A percentile compares a stretch with the other conserved stretches of the same genome.
Evolutionary conservation across 2,888 invertebrate genomes (phyloP).

Genomic region (Leptinotarsa rubiginosa): DNA sequence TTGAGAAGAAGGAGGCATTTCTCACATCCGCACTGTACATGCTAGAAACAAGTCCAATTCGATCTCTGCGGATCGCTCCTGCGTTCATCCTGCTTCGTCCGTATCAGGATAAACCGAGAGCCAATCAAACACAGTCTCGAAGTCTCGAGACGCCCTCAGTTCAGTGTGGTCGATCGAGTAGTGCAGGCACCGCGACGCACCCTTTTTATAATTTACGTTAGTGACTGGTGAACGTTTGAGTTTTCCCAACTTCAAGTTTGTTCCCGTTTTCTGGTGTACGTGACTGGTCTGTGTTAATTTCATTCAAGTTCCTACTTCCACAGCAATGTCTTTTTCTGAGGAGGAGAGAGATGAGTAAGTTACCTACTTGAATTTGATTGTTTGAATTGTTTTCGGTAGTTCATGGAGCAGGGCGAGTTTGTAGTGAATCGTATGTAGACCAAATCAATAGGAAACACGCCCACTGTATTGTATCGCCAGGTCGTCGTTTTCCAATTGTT

Average conservation of each 20-base stretch:
- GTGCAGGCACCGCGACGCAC: slow-evolving; percentile 46
- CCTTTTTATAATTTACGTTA: slow-evolving; percentile 41
- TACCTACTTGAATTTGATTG: slow-evolving; percentile 41
- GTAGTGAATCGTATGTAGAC: not conserved
- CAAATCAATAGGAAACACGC: slow-evolving; percentile 19
- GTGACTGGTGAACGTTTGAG: slow-evolving; percentile 7
- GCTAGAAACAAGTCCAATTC: not conserved
- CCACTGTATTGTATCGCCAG: slow-evolving; percentile 3
- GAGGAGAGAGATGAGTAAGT: slow-evolving; percentile 81
- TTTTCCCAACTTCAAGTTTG: not conserved
- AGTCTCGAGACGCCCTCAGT: slow-evolving; percentile 43
- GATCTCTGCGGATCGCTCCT: slow-evolving; percentile 8
- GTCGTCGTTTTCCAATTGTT: not conserved
- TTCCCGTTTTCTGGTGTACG: slow-evolving; percentile 20
- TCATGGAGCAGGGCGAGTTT: not conserved
- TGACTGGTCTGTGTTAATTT: slow-evolving; percentile 14
- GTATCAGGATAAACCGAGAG: slow-evolving; percentile 22
- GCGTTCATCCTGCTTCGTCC: slow-evolving; percentile 30
- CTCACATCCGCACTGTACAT: not conserved
- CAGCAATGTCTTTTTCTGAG: slow-evolving; percentile 69
- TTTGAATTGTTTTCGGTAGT: not conserved
- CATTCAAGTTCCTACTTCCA: slow-evolving; percentile 15
- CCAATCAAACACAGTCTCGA: slow-evolving; percentile 14
- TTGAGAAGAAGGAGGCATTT: no score
- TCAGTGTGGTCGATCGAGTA: slow-evolving; percentile 50